These are phyloP conservation scores for Melangyna quadrimaculata DNA, from an alignment of 2,888 invertebrate genomes.

Conservation along the genomic window DNA sequence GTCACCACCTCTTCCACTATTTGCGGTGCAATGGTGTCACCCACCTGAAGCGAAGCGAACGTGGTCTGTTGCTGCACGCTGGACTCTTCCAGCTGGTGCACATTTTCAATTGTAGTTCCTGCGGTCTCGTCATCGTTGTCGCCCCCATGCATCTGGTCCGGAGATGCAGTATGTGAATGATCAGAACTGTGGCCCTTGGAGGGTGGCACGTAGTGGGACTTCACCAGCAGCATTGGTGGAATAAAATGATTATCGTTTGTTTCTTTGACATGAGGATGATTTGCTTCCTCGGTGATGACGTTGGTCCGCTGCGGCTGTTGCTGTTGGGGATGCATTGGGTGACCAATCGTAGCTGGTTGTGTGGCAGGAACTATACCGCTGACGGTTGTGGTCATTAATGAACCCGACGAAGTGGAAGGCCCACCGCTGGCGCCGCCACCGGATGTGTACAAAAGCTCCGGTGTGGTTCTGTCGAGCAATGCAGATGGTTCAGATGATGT, in stretches of 20 bases:
- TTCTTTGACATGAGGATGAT: constrained; percentile 77
- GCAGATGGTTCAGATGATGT: constrained; percentile 49
- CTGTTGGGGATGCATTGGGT: constrained; percentile 79
- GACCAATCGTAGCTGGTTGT: constrained; percentile 75
- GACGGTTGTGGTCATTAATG: constrained; percentile 58
- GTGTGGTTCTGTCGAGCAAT: constrained; percentile 34
- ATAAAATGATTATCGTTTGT: constrained; percentile 80
- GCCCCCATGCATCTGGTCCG: constrained; percentile 29
- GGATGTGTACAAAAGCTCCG: constrained; percentile 44
- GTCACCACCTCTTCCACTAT: constrained; percentile 48
- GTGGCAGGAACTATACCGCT: constrained; percentile 51
- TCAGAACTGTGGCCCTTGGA: constrained; percentile 74
- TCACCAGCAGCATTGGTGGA: constrained; percentile 81
- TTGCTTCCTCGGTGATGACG: constrained; percentile 73
- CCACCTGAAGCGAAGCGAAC: constrained; percentile 26
- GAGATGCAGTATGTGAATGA: constrained; percentile 58
- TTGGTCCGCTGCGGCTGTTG: constrained; percentile 73
- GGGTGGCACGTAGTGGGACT: constrained; percentile 80
- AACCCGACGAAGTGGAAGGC: constrained; percentile 52
- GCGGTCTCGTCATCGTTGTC: constrained; percentile 12
- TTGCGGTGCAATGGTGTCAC: constrained; percentile 50
- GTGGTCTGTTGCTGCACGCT: constrained; percentile 41
- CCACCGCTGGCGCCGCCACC: too few relatives aligned
- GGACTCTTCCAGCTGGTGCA: constrained; percentile 40
- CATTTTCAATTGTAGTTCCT: constrained; percentile 47